These are phyloP conservation scores for Hypomesus transpacificus DNA, from an alignment of 2,113 vertebrate genomes.

Conservation along the genomic window DNA sequence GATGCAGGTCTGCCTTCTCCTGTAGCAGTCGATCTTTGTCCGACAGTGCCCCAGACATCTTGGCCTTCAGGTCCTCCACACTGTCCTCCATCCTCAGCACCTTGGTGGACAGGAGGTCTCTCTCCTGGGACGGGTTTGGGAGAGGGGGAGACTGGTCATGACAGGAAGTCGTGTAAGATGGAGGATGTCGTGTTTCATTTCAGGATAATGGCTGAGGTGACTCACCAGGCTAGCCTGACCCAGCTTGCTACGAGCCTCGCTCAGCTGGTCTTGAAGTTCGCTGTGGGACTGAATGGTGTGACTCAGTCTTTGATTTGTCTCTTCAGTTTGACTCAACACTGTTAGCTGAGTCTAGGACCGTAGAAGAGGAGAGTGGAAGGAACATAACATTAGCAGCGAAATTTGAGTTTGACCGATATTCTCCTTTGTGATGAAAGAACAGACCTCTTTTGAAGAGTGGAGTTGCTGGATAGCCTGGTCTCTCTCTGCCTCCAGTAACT, in stretches of 20 bases:
- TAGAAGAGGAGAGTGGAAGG: not conserved
- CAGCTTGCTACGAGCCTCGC: conserved; percentile 59
- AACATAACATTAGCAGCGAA: no score
- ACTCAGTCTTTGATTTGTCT: conserved; percentile 53
- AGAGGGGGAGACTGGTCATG: conserved; percentile 1
- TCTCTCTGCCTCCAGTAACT: conserved; percentile 53
- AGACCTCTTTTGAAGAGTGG: conserved; percentile 48
- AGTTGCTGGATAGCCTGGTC: conserved; percentile 53
- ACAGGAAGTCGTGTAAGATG: not conserved
- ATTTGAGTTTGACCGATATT: not conserved
- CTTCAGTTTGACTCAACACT: conserved; percentile 54
- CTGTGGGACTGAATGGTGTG: conserved; percentile 34
- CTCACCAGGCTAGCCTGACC: conserved; percentile 65
- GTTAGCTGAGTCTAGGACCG: conserved; percentile 48
- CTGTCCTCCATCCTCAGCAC: conserved; percentile 61
- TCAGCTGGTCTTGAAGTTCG: conserved; percentile 62
- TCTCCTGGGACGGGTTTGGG: conserved; percentile 59
- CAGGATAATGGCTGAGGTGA: not conserved
- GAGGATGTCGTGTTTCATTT: not conserved
- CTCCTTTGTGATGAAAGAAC: conserved; percentile 1
- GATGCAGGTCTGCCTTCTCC: conserved; percentile 63
- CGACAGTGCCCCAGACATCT: conserved; percentile 44
- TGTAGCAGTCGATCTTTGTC: conserved; percentile 62
- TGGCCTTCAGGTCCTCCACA: conserved; percentile 59
- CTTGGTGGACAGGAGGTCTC: conserved; percentile 66